Base-by-base conservation (phyloP, 2,888 invertebrate species). In the Alloscopus bannaensis region DNA sequence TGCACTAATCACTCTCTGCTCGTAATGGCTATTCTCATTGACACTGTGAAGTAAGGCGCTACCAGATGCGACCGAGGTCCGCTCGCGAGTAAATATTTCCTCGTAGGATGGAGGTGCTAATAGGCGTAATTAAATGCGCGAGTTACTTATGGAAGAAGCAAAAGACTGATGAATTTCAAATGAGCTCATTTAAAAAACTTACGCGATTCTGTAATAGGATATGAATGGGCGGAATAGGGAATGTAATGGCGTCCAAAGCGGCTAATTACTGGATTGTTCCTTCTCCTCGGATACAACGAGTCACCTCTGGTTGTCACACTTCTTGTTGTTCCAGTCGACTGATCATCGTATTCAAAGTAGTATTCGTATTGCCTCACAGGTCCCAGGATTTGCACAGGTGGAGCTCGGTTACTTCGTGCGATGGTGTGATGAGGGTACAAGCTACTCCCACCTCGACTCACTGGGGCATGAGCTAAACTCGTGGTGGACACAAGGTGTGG, bases 101-200 rank as follows among this genome's bases (percentile, higher is more conserved):
- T 81, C 77, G 47, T 81, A 81, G 2, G 77, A 71, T 26, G 81
- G 81, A 4, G 81, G 81, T 24, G 81, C 77, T 81, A 45, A 16
- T 24, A 24, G 28, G 29, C 42, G 66, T 36, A 6, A 36, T 36
- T 6, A 36, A 6, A 36, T 36, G 36, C 6, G 13, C 36, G 13
- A 36, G 13, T 36, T 36, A 36, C 6, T n/a, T 13, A 36, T 13
- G 36, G 36, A 36, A 36, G 36, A 8, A 22, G 42, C n/a, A 57
- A 31, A 18, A 29, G 31, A 6, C 18, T 52, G 11, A 13, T 52
- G 4, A 20, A 22, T 11, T 3, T 45, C 13, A n/a, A 4, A 45
- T 45, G 45, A 45, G n/a, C 3, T 45, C n/a, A 16, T 45, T 16
- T 47, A 13, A n/a, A 18, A 13, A 3, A 59, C 73, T 57, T 59